Evolutionary conservation across 2,888 invertebrate genomes (phyloP).

Genomic region (Petrolisthes cinctipes): DNA sequence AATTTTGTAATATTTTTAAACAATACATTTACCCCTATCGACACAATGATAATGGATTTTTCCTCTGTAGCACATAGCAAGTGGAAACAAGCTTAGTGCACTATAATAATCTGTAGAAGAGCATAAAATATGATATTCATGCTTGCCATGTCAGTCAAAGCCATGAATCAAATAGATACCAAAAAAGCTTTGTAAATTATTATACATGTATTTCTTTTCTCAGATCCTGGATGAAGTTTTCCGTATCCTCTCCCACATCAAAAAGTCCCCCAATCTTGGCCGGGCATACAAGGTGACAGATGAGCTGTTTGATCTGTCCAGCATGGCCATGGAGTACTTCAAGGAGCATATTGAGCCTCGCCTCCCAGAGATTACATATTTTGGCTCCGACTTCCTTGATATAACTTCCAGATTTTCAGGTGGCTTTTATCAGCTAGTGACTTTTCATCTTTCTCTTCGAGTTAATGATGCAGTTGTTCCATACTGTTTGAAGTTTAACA

Average conservation of each 20-base stretch:
- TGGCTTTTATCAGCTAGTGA: no score
- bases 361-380: conserved; percentile 88
- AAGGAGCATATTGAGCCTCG: conserved; percentile 93
- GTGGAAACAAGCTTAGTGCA: no score
- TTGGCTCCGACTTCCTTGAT: conserved; percentile 80
- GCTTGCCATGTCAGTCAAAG: no score
- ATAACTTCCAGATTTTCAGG: conserved; percentile 56
- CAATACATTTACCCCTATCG: no score
- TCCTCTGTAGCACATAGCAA: no score
- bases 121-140: no score
- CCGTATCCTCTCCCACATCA: conserved; percentile 85
- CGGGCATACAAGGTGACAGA: conserved; percentile 93
- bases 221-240: conserved; percentile 92
- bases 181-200: not conserved
- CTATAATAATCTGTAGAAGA: no score
- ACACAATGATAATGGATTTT: no score
- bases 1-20: not conserved
- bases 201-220: not conserved
- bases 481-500: no score
- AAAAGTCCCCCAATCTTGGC: conserved; percentile 83
- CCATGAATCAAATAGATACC: no score
- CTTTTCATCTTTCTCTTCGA: no score
- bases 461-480: no score
- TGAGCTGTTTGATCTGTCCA: conserved; percentile 92
- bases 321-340: conserved; percentile 98